Evolutionary conservation across 2,797 vertebrate species (phyloP).

Genomic region (Microctenopoma lineatum): DNA sequence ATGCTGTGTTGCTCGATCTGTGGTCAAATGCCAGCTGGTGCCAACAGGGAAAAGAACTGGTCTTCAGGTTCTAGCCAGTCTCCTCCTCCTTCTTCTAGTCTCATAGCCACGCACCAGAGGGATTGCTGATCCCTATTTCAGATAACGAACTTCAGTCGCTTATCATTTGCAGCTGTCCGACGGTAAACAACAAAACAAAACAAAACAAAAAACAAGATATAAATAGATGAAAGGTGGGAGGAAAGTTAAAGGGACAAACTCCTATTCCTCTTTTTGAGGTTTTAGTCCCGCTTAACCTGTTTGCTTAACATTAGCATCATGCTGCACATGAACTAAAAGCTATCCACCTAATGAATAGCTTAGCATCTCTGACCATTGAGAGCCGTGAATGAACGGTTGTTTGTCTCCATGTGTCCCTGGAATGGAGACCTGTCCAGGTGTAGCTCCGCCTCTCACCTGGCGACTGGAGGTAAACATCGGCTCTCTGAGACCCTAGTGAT

Average conservation of each 20-base stretch:
- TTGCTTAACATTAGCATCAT: constrained; percentile 6
- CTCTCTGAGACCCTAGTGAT: no score
- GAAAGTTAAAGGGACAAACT: constrained; percentile 61
- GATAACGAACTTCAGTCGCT: constrained; percentile 83
- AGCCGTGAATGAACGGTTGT: no score
- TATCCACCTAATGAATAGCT: no score
- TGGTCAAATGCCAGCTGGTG: constrained; percentile 30
- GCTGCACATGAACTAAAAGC: no score
- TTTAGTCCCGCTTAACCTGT: constrained; percentile 41
- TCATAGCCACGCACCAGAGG: constrained; percentile 81
- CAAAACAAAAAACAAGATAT: constrained; percentile 79
- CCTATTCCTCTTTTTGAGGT: constrained; percentile 61
- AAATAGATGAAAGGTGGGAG: constrained; percentile 67
- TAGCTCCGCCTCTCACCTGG: no score
- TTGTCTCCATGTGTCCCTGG: no score
- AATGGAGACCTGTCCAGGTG: no score
- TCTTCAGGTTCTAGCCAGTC: constrained; percentile 27
- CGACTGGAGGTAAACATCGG: no score
- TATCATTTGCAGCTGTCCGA: constrained; percentile 87
- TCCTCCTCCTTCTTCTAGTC: constrained; percentile 57
- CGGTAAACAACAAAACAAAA: constrained; percentile 85
- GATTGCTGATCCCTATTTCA: constrained; percentile 88
- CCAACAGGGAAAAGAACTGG: constrained; percentile 22
- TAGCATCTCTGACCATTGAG: no score
- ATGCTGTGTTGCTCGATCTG: background rate